Base-by-base conservation (phyloP, 2,888 invertebrate genomes). In the Meliscaeva auricollis region DNA sequence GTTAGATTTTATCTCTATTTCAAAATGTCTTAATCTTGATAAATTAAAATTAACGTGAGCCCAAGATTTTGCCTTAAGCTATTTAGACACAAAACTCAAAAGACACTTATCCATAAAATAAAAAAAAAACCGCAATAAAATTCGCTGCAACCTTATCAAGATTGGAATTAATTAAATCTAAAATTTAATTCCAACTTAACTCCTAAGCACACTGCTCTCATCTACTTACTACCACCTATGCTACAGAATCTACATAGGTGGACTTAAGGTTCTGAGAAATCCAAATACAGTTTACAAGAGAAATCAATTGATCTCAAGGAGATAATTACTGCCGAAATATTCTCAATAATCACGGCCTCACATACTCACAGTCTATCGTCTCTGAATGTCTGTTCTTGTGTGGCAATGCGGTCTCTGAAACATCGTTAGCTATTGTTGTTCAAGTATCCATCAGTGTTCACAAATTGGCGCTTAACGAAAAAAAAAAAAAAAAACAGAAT, bases 391-490 rank as follows among this genome's bases (percentile, higher is more conserved):
- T 85, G 54, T 35, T 50, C 52, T 69, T 66, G 80, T 79, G 75
- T 80, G 80, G 75, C 60, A 77, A 73, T 72, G 64, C 1, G n/a
- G n/a, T n/a, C n/a, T 62, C 9, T 30, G 26, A 22, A 62, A 62
- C 44, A 62, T 26, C 41, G 54, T 54, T 41, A 32, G 58, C 70
- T 58, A 50, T 64, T 52, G 22, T 73, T 44, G 32, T 9, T 64
- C 46, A 58, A 78, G 58, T 69, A 54, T 32, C 44, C 15, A 11
- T 56, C 11, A 72, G 58, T 11, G 72, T 46, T 77, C 73, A 73
- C 68, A 85, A 81, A 85, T 85, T 85, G 85, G 85, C 85, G 85
- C 85, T 85, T 85, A 77, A 56, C 1, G 17, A 56, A 56, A 35
- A 54, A 11, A 11, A n/a, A 4, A 13, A 41, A 54, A 26, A 26